Evolutionary conservation across 2,888 invertebrate species (phyloP).

Genomic region (Drosophila neoperkinsi): DNA sequence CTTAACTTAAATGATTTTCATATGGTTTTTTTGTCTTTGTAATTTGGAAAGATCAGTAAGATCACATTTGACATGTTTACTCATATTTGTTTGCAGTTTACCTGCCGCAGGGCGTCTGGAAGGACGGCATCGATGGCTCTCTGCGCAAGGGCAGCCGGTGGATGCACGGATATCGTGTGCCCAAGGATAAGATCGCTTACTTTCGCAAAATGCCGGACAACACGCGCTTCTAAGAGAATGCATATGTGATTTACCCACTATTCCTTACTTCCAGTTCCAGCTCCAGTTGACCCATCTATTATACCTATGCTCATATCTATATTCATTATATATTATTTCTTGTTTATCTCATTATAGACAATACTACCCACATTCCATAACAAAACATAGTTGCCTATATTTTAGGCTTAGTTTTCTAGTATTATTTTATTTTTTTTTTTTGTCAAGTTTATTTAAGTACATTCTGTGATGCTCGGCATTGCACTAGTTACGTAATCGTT

Average conservation of each 20-base stretch:
- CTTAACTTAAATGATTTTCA: neutral
- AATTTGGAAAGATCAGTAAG: neutral
- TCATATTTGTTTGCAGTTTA: conserved; percentile 87
- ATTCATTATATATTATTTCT: conserved; percentile 24
- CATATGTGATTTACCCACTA: neutral
- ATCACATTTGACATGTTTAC: neutral
- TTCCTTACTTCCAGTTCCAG: neutral
- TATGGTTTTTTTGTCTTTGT: neutral
- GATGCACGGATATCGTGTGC: conserved; percentile 95
- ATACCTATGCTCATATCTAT: neutral
- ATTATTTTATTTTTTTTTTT: conserved; percentile 10
- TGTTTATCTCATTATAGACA: conserved; percentile 29
- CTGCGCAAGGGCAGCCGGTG: conserved; percentile 94
- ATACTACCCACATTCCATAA: conserved; percentile 27
- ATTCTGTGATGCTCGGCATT: conserved; percentile 24
- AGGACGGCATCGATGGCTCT: conserved; percentile 94
- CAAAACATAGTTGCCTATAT: conserved; percentile 9
- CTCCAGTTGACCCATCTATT: conserved; percentile 10
- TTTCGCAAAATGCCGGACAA: conserved; percentile 94
- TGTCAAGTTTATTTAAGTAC: conserved; percentile 32
- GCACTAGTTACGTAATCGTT: conserved; percentile 16
- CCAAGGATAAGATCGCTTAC: conserved; percentile 92
- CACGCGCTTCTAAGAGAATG: conserved; percentile 87
- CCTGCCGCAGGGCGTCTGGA: conserved; percentile 96
- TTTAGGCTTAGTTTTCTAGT: conserved; percentile 6